A percentile compares a stretch with the other conserved stretches of the same genome.
Conservation (phyloP, 1,140 invertebrate genomes). For the Parapsyche elsis region DNA sequence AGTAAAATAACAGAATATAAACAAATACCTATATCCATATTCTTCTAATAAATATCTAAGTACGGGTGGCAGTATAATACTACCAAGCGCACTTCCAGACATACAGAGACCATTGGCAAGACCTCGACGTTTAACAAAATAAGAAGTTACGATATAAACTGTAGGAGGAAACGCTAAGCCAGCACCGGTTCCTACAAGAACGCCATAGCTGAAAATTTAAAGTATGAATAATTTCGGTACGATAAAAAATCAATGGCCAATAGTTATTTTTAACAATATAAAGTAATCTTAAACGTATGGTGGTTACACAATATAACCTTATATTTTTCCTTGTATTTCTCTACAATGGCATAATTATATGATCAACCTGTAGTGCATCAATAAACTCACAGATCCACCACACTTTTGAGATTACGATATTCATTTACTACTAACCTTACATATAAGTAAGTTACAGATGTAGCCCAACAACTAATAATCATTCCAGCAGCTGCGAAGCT, state of each 20-base stretch:
- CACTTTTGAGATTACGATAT: background rate
- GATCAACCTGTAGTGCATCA: too few relatives aligned
- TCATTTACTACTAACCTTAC: conserved; percentile 71
- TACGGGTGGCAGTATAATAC: conserved; percentile 81
- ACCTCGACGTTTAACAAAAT: conserved; percentile 83
- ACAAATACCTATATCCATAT: conserved; percentile 78
- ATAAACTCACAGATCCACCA: too few relatives aligned
- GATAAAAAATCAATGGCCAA: background rate
- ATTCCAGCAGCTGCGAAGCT: conserved; percentile 85
- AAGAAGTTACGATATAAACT: conserved; percentile 91
- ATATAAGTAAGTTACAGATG: conserved; percentile 79
- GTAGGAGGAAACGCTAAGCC: conserved; percentile 86
- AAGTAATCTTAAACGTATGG: conserved; percentile 13
- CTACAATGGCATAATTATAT: too few relatives aligned
- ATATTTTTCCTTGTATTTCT: too few relatives aligned
- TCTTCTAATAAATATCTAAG: conserved; percentile 75
- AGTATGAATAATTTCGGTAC: background rate
- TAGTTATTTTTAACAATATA: conserved; percentile 22
- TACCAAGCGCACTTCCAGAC: conserved; percentile 87
- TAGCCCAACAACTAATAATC: conserved; percentile 86
- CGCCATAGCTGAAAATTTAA: conserved; percentile 75
- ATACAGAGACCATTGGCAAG: conserved; percentile 90
- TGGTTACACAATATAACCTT: too few relatives aligned
- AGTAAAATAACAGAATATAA: background rate
- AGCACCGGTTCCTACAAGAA: conserved; percentile 83